These are phyloP conservation scores for Bradypodion pumilum DNA, from an alignment of 2,797 vertebrate genomes.

Conservation along the genomic window DNA sequence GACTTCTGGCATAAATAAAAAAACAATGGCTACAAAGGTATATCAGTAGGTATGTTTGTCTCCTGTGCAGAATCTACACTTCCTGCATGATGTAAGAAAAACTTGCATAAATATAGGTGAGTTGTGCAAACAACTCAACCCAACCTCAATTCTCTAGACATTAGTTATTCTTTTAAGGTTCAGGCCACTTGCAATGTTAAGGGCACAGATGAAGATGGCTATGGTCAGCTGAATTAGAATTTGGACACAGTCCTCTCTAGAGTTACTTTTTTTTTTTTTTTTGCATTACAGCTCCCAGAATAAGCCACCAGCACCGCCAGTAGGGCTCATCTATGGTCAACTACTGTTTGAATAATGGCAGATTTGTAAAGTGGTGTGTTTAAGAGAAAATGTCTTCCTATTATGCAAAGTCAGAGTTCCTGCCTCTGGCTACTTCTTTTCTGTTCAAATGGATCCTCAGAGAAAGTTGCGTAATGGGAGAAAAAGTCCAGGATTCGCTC, in stretches of 20 bases:
- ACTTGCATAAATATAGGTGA: background rate
- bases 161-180: background rate
- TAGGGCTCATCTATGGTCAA: background rate
- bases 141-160: background rate
- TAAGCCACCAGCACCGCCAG: background rate
- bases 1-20: background rate
- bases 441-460: background rate
- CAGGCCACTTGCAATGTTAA: background rate
- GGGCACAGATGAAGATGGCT: background rate
- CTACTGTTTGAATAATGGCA: background rate
- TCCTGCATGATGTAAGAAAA: background rate
- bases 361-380: background rate
- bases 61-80: background rate
- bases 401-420: constrained; percentile 3
- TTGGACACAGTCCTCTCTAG: background rate
- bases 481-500: background rate
- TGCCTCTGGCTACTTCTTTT: background rate
- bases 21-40: too few relatives aligned
- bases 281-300: too few relatives aligned
- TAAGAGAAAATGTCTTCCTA: background rate
- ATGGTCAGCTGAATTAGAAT: background rate
- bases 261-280: too few relatives aligned
- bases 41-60: background rate
- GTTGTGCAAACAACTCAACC: background rate
- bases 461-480: background rate